Percentiles rank a stretch among this genome's conserved stretches.
phyloP scores from a whole-genome alignment of 2,797 vertebrate species.

The Mallotus villosus region DNA sequence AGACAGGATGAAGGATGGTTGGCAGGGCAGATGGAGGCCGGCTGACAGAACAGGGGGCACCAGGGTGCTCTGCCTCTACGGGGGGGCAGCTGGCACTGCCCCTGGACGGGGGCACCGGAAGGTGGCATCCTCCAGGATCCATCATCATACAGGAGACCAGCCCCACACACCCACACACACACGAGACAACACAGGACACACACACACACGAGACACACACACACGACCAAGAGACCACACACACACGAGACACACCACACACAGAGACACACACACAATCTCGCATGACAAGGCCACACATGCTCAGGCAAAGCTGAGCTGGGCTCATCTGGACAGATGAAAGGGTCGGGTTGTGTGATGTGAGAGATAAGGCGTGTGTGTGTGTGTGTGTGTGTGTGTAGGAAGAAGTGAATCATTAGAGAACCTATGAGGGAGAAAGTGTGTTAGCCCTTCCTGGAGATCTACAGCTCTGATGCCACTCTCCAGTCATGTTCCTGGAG shows the following conservation, averaged over 20 bases:
- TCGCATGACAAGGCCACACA: constrained; percentile 30
- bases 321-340: constrained; percentile 20
- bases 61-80: not conserved
- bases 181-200: no score
- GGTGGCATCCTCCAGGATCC: not conserved
- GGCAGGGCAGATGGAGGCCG: constrained; percentile 13
- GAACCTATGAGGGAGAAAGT: no score
- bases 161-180: no score
- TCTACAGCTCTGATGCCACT: no score
- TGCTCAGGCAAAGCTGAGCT: constrained; percentile 9
- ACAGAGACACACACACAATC: not conserved
- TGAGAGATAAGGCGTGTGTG: no score
- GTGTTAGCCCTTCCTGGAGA: no score
- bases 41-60: not conserved
- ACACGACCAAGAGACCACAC: no score
- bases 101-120: not conserved
- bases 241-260: no score
- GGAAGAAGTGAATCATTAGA: not conserved
- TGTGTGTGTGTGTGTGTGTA: not conserved
- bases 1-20: constrained; percentile 8
- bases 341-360: no score
- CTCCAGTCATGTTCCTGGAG: no score
- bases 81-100: not conserved
- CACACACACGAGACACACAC: no score
- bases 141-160: constrained; percentile 38